Evolutionary conservation across 2,113 vertebrate species (phyloP), one percentile per base, ranked within the genome.

Genomic region (Ictidomys tridecemlineatus): DNA sequence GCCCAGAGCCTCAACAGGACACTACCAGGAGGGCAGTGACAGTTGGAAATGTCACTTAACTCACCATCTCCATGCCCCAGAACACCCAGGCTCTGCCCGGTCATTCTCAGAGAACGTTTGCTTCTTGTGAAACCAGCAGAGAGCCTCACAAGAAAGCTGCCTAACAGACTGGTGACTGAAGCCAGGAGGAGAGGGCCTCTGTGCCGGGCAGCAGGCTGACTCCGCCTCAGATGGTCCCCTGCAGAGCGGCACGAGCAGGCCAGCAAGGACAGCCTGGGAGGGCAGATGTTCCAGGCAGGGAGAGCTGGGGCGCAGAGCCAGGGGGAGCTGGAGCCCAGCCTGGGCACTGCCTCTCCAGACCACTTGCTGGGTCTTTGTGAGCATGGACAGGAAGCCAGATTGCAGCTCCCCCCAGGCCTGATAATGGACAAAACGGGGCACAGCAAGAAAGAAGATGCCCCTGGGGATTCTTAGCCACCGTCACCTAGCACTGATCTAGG

Each of bases 11-110:
- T 6, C 0, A 32, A 1, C 0, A 6, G 0, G 0, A 16, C 26
- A 22, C 45, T 12, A 5, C 0, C 26, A 6, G n/a, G 28, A 18
- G 11, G 37, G 34, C 37, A 14, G 5, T 2, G 18, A 26, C 12
- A 4, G 26, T 13, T 7, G 17, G 61, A 11, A 45, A 2, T 0
- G 0, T 5, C 0, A 3, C 12, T 37, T 26, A n/a, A 34, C 77
- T 61, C 39, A 0, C 72, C 69, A 12, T 2, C 37, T 73, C 42
- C 0, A 0, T 4, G 20, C 6, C 73, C 48, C 32, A 5, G 74
- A 8, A 5, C 20, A 6, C 5, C 45, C 67, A 26, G 28, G 22
- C 53, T 32, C 45, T 13, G 20, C 63, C 34, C 24, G 34, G 17
- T 7, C 79, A 10, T 10, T 9, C 39, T 63, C 22, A 78, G 78